Base-by-base conservation (phyloP, 2,797 vertebrate genomes). In the Phalanger gymnotis region DNA sequence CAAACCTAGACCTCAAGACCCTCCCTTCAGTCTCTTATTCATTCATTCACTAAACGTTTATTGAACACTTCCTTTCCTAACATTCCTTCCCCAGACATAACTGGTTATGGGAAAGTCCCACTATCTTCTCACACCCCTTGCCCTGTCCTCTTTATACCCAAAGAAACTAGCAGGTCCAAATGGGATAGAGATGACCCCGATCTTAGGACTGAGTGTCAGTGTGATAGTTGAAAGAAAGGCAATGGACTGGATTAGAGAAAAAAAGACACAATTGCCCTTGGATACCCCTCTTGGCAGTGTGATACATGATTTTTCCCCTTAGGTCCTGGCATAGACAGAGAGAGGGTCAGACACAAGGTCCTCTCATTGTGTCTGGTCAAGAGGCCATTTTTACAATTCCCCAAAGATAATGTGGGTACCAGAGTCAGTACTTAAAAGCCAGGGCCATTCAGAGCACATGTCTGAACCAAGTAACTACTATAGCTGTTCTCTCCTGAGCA, bases 391-490 rank as follows among this genome's bases (percentile, higher is more conserved):
- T 89, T 30, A 27, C 31, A 66, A 52, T 93, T 5, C 53, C 51
- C 93, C 94, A 4, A 40, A 31, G 7, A 54, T n/a, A 93, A 34
- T 81, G 28, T 25, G 53, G 66, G 6, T 10, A 53, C 53, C n/a
- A 81, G 22, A 40, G n/a, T 81, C 66, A 91, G 91, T 92, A 2
- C 89, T 91, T 52, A 93, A 55, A 94, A 92, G 27, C 54, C 47
- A 92, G 27, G 28, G 40, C 93, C 30, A 66, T 96, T 66, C 73
- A 90, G 34, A 90, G 94, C 53, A 30, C 92, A n/a, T 6, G 57
- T 93, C 30, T 91, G 66, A 94, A 56, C 53, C 61, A 90, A 96
- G 95, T 4, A 53, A 90, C 27, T 95, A 90, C 93, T 92, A 56
- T 30, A 40, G 51, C 40, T 95, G 1, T 40, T 90, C 55, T 61